Conservation (phyloP, 2,113 vertebrate species). For the Tenrec ecaudatus region DNA sequence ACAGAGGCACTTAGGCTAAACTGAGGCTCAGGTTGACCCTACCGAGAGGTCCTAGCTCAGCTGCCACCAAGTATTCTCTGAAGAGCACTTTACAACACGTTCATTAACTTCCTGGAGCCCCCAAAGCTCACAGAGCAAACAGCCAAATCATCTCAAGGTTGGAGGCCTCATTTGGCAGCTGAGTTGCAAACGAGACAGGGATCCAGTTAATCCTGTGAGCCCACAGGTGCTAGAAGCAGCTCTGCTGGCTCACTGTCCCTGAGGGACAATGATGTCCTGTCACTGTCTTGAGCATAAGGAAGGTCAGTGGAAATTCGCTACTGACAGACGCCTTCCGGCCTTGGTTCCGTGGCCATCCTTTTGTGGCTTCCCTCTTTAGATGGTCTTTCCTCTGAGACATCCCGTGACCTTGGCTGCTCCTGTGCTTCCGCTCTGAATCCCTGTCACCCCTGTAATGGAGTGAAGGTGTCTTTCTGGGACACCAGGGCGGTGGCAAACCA, state of each 20-base stretch:
- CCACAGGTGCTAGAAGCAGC: neutral
- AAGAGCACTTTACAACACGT: neutral
- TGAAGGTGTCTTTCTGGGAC: conserved; percentile 66
- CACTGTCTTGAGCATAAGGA: conserved; percentile 38
- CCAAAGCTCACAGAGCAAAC: conserved; percentile 35
- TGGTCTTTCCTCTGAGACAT: conserved; percentile 38
- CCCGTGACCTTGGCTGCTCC: conserved; percentile 60
- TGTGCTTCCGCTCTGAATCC: conserved; percentile 29
- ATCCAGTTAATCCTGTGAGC: conserved; percentile 58
- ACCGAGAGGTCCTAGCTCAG: neutral
- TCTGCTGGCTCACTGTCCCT: conserved; percentile 35
- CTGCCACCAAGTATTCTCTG: neutral
- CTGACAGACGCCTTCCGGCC: conserved; percentile 48
- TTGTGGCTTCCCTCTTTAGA: conserved; percentile 66
- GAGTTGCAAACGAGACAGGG: conserved; percentile 63
- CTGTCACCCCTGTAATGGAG: neutral
- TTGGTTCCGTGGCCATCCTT: conserved; percentile 42
- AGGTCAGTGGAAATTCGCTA: conserved; percentile 55
- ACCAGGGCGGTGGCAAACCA: neutral
- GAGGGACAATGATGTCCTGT: conserved; percentile 27
- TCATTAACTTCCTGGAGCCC: conserved; percentile 39
- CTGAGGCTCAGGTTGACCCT: neutral
- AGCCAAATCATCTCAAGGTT: conserved; percentile 46
- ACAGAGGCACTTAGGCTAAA: neutral
- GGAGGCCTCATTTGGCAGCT: neutral